A percentile compares a stretch with the other conserved stretches of the same genome.
These are phyloP conservation scores for Todiramphus chloris DNA, from an alignment of 2,113 vertebrate species.

Conservation along the genomic window DNA sequence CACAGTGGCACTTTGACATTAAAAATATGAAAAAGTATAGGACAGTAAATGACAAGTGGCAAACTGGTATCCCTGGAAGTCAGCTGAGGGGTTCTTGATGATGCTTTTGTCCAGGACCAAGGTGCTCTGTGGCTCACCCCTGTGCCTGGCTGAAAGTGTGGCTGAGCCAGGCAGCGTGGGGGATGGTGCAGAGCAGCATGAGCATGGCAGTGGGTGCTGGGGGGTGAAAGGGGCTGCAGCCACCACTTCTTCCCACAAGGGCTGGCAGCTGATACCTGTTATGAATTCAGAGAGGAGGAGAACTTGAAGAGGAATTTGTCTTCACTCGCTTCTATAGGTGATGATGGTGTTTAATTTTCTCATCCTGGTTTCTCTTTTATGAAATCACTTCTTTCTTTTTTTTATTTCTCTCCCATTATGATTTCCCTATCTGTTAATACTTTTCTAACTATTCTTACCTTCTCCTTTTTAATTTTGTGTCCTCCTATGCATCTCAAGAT, in stretches of 20 bases:
- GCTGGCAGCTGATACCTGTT: background rate
- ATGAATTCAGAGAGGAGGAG: background rate
- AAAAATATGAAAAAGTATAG: background rate
- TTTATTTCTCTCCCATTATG: background rate
- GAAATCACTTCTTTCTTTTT: background rate
- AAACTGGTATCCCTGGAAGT: background rate
- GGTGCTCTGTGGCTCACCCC: background rate
- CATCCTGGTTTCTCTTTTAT: background rate
- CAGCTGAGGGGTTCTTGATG: background rate
- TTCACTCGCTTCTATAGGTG: background rate
- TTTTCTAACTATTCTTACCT: background rate
- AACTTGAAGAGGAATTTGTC: background rate
- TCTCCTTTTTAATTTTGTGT: background rate
- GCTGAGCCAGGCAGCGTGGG: background rate
- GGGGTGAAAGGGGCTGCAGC: background rate
- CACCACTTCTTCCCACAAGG: background rate
- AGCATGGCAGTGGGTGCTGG: background rate
- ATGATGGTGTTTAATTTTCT: background rate
- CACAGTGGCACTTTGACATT: background rate
- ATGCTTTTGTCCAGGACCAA: background rate
- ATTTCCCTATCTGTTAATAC: background rate
- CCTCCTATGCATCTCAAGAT: background rate
- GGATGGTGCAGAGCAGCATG: fast-evolving
- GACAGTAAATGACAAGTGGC: background rate
- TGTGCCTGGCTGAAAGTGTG: fast-evolving